These are phyloP conservation scores for Halyomorpha halys DNA, from an alignment of 1,140 invertebrate genomes.

Conservation along the genomic window DNA sequence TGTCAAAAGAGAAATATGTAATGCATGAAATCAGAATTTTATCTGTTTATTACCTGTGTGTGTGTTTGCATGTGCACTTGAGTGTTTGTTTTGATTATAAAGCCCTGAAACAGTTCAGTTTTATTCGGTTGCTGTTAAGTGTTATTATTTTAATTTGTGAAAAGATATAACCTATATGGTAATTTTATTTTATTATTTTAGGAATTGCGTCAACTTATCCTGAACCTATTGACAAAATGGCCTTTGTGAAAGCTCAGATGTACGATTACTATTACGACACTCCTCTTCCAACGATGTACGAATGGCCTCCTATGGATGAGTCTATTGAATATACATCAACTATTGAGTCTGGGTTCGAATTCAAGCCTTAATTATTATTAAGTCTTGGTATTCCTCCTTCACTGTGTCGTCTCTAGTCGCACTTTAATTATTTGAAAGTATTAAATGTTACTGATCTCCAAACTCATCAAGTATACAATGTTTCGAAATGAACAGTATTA, in stretches of 20 bases:
- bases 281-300: slow-evolving; percentile 61
- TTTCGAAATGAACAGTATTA: slow-evolving; percentile 1
- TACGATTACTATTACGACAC: slow-evolving; percentile 70
- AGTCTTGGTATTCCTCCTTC: not conserved
- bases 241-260: slow-evolving; percentile 61
- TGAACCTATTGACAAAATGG: slow-evolving; percentile 61
- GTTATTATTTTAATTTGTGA: not conserved
- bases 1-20: too few relatives aligned
- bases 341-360: slow-evolving; percentile 22
- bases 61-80: too few relatives aligned
- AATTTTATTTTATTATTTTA: slow-evolving; percentile 35
- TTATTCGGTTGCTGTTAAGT: not conserved
- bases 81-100: not conserved
- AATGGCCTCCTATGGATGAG: slow-evolving; percentile 47
- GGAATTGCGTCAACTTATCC: slow-evolving; percentile 76
- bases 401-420: slow-evolving; percentile 3
- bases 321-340: not conserved
- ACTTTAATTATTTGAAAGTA: not conserved
- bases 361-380: slow-evolving; percentile 6
- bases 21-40: too few relatives aligned
- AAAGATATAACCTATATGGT: not conserved
- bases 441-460: not conserved
- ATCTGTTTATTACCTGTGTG: too few relatives aligned
- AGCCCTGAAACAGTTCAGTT: not conserved
- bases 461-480: not conserved